phyloP scores from a whole-genome alignment of 2,888 invertebrate genomes.

The Sinhomidia bicolor region DNA sequence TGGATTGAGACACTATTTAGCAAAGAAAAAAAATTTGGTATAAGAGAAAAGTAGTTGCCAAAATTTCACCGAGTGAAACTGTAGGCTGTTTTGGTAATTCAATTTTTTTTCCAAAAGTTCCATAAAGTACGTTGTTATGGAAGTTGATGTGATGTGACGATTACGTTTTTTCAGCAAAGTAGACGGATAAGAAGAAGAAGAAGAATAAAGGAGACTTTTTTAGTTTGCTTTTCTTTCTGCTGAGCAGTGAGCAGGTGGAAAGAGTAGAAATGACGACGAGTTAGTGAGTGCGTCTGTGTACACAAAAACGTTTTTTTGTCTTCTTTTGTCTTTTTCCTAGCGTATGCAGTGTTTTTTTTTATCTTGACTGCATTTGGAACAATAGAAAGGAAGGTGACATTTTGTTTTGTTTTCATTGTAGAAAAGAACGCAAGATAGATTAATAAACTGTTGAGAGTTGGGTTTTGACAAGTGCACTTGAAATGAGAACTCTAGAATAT shows the following conservation, averaged over 20 bases:
- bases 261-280: not conserved
- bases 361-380: not conserved
- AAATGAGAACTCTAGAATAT: not conserved
- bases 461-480: constrained; percentile 35
- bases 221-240: not conserved
- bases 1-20: constrained; percentile 2
- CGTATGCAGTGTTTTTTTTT: not conserved
- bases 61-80: not conserved
- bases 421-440: not conserved
- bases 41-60: not conserved
- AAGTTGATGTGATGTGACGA: too few species aligned
- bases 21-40: not conserved
- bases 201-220: not conserved
- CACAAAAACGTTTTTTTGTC: not conserved
- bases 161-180: not conserved
- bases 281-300: not conserved
- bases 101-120: not conserved
- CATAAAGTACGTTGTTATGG: not conserved
- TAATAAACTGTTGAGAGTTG: not conserved
- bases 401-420: not conserved
- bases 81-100: not conserved
- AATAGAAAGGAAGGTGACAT: not conserved
- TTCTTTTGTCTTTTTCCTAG: not conserved
- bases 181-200: not conserved
- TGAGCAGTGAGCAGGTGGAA: not conserved